Percentiles rank a stretch among this genome's conserved stretches.
Evolutionary conservation across 2,888 invertebrate genomes (phyloP).

Genomic region (Tortricodes alternella): DNA sequence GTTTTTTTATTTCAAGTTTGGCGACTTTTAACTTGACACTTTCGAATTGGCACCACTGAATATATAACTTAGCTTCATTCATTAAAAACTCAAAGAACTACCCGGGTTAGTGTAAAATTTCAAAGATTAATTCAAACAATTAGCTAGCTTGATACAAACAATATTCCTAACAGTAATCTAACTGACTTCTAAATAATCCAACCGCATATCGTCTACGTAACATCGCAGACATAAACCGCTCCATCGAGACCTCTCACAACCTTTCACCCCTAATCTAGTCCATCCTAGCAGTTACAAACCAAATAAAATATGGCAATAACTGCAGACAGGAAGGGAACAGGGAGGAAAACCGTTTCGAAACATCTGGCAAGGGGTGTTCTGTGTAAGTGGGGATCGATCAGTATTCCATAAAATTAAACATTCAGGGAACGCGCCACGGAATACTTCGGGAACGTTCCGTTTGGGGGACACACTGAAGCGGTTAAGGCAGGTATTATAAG

Average conservation of each 20-base stretch:
- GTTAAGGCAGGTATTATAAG: too few relatives aligned
- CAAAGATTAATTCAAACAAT: too few relatives aligned
- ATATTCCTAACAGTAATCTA: too few relatives aligned
- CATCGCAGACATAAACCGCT: neutral
- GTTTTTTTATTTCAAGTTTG: too few relatives aligned
- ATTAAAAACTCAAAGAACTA: too few relatives aligned
- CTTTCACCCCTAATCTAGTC: conserved; percentile 20
- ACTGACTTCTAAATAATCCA: too few relatives aligned
- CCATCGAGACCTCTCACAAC: neutral
- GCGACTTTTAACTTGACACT: too few relatives aligned
- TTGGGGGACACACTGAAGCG: neutral
- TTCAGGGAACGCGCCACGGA: conserved; percentile 62
- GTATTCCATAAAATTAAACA: conserved; percentile 74
- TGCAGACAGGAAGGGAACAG: conserved; percentile 36
- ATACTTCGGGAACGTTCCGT: neutral
- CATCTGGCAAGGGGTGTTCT: conserved; percentile 46
- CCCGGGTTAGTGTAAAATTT: too few relatives aligned
- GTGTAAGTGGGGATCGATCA: conserved; percentile 55
- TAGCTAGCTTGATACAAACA: too few relatives aligned
- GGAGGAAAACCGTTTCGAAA: conserved; percentile 43
- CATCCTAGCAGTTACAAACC: conserved; percentile 3
- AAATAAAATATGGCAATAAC: conserved; percentile 30
- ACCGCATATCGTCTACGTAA: neutral
- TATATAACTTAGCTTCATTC: too few relatives aligned
- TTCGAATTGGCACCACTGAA: too few relatives aligned